These are phyloP conservation scores for Holotrichia oblita DNA, from an alignment of 1,140 invertebrate species.

Conservation along the genomic window DNA sequence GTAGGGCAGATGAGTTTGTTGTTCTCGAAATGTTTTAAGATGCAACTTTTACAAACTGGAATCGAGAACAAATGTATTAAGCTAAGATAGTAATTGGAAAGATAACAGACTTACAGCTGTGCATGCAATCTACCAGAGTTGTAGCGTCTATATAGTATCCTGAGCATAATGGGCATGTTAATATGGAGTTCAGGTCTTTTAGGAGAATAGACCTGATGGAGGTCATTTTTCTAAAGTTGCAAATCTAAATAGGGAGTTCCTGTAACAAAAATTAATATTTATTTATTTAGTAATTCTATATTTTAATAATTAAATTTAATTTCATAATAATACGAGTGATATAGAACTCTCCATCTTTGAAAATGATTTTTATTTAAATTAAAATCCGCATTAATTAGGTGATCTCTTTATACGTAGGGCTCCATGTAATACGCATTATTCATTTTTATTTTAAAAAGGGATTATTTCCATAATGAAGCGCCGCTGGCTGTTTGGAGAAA, in stretches of 20 bases:
- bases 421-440: too few relatives aligned
- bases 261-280: neutral
- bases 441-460: too few relatives aligned
- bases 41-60: conserved; percentile 88
- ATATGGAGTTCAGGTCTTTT: conserved; percentile 74
- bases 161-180: conserved; percentile 78
- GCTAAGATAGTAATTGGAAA: neutral
- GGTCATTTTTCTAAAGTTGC: conserved; percentile 9
- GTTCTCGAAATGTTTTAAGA: conserved; percentile 79
- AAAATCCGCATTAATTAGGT: too few relatives aligned
- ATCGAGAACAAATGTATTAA: neutral
- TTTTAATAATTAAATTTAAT: too few relatives aligned
- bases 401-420: too few relatives aligned
- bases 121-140: conserved; percentile 82
- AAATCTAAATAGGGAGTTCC: neutral
- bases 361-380: too few relatives aligned
- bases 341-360: too few relatives aligned
- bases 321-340: too few relatives aligned
- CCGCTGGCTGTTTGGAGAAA: neutral
- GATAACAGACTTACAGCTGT: conserved; percentile 74
- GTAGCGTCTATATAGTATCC: conserved; percentile 86
- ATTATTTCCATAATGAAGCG: too few relatives aligned
- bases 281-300: too few relatives aligned
- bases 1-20: conserved; percentile 55
- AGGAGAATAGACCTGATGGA: conserved; percentile 50